These are phyloP conservation scores for Drosophila guanche DNA, from an alignment of 1,140 invertebrate species.

Conservation along the genomic window DNA sequence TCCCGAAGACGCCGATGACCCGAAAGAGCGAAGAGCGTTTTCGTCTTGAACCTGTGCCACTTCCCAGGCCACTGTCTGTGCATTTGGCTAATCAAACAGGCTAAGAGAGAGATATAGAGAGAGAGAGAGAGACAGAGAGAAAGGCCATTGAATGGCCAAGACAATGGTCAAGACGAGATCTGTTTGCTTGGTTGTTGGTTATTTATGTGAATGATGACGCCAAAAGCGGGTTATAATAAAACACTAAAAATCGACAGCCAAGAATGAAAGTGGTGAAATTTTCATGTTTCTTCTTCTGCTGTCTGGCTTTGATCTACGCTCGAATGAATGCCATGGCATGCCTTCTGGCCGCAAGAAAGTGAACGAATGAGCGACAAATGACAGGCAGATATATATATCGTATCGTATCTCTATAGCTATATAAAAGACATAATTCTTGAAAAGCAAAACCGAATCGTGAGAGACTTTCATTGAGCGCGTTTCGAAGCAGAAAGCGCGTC, in stretches of 20 bases:
- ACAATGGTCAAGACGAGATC: conserved; percentile 1
- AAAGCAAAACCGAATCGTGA: conserved; percentile 57
- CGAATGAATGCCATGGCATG: conserved; percentile 10
- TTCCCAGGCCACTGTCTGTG: conserved; percentile 33
- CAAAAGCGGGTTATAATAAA: conserved; percentile 53
- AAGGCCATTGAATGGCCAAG: conserved; percentile 16
- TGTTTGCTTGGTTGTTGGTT: conserved; percentile 1
- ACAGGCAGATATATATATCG: conserved; percentile 24
- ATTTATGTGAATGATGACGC: conserved; percentile 38
- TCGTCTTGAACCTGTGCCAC: conserved; percentile 43
- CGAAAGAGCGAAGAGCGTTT: not conserved
- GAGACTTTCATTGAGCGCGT: conserved; percentile 58
- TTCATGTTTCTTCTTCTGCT: conserved; percentile 43
- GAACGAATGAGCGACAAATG: conserved; percentile 61
- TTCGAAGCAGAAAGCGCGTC: conserved; percentile 51
- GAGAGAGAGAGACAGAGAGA: conserved; percentile 10
- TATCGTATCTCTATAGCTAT: conserved; percentile 27
- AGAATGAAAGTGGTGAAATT: conserved; percentile 71
- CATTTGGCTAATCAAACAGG: conserved; percentile 44
- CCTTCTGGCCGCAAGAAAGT: conserved; percentile 32
- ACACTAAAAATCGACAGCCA: conserved; percentile 62
- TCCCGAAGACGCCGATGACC: conserved; percentile 1
- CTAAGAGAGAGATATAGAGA: not conserved
- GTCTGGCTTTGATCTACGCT: conserved; percentile 9
- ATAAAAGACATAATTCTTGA: conserved; percentile 57